Evolutionary conservation across 2,797 vertebrate species (phyloP).

Genomic region (Sebastes trivittatus): DNA sequence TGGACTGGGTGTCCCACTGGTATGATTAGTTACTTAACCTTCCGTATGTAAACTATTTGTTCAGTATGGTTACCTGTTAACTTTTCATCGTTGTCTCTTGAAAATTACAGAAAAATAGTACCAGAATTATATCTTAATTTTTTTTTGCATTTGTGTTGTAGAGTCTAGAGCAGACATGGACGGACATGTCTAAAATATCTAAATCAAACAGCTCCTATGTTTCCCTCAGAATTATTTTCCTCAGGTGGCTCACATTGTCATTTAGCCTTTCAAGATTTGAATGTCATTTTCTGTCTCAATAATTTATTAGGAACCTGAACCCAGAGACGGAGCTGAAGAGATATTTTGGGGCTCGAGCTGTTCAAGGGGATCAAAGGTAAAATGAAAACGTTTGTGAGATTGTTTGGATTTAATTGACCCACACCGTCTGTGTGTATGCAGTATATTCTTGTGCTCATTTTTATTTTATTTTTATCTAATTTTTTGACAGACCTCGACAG

Average conservation of each 20-base stretch:
- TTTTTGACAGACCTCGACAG: slow-evolving; percentile 83
- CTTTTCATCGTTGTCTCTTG: neutral
- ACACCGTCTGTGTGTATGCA: neutral
- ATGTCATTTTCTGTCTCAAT: slow-evolving; percentile 10
- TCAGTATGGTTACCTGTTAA: neutral
- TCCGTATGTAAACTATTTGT: neutral
- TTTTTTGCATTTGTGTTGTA: neutral
- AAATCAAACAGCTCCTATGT: neutral
- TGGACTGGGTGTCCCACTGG: neutral
- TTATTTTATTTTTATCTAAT: rapidly evolving
- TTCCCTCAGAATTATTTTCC: neutral
- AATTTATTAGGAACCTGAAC: slow-evolving; percentile 89
- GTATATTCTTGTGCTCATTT: neutral
- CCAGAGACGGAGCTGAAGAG: slow-evolving; percentile 96
- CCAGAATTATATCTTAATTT: neutral
- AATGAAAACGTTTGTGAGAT: neutral
- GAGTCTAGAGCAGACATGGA: neutral
- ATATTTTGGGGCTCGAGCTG: slow-evolving; percentile 94
- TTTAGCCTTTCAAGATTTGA: neutral
- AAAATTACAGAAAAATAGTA: neutral
- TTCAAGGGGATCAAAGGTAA: slow-evolving; percentile 95
- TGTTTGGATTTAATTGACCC: neutral
- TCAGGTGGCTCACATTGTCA: neutral
- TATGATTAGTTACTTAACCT: neutral
- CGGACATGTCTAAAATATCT: neutral